phyloP scores from a whole-genome alignment of 2,113 vertebrate genomes.

The Gobius niger region DNA sequence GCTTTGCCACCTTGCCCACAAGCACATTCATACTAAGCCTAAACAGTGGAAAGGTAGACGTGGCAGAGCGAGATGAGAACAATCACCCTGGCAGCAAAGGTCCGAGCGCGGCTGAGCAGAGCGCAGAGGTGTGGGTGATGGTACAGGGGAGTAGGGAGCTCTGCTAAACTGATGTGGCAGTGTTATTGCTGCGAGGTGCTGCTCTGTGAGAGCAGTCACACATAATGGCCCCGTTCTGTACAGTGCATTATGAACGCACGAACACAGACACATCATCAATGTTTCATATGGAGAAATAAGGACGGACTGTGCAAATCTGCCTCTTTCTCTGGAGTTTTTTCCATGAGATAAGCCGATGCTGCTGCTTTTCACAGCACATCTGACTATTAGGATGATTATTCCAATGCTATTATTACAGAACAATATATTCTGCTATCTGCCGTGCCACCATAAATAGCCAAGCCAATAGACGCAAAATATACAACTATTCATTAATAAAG shows the following conservation, averaged over 20 bases:
- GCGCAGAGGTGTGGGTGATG: conserved; percentile 51
- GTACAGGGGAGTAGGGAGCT: conserved; percentile 47
- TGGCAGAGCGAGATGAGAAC: background rate
- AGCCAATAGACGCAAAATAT: background rate
- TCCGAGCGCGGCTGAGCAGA: conserved; percentile 31
- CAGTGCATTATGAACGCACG: conserved; percentile 37
- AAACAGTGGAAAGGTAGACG: conserved; percentile 14
- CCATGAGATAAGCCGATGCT: background rate
- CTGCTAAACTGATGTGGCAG: conserved; percentile 59
- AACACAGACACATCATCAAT: conserved; percentile 42
- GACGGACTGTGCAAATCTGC: conserved; percentile 25
- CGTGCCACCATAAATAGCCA: background rate
- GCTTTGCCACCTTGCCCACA: conserved; percentile 22
- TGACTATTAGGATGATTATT: background rate
- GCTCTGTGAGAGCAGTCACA: conserved; percentile 44
- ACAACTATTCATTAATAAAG: background rate
- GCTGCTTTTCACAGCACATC: conserved; percentile 1
- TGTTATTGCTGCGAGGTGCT: conserved; percentile 60
- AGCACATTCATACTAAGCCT: conserved; percentile 32
- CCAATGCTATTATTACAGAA: background rate
- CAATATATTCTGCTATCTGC: background rate
- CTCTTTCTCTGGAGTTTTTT: background rate
- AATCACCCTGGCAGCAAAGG: conserved; percentile 23
- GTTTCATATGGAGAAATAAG: conserved; percentile 43
- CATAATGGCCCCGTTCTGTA: conserved; percentile 29